A percentile compares a stretch with the other conserved stretches of the same genome.
phyloP scores from a whole-genome alignment of 1,140 invertebrate species.

The honey bee (Apis mellifera) region DNA sequence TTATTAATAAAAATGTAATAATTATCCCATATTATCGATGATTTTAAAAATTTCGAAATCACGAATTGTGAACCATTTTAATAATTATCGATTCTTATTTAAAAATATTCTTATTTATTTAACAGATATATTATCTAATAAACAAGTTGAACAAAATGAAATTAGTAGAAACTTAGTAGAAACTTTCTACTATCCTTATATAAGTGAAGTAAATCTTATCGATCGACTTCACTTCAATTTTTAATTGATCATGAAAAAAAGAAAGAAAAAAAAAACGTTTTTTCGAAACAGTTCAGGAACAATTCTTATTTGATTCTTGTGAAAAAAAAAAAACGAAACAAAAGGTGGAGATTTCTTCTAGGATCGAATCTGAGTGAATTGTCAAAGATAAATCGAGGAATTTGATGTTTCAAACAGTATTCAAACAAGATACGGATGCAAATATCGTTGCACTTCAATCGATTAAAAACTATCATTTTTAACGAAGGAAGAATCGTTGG shows the following conservation, averaged over 20 bases:
- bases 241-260: background rate
- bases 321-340: no score
- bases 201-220: background rate
- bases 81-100: no score
- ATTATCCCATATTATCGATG: no score
- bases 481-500: background rate
- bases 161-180: background rate
- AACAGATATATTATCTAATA: background rate
- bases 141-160: background rate
- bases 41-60: no score
- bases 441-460: background rate
- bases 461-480: background rate
- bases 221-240: background rate
- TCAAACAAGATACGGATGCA: constrained; percentile 9
- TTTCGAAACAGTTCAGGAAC: no score
- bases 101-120: background rate
- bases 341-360: no score
- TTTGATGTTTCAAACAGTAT: constrained; percentile 48
- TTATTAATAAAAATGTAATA: no score
- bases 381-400: background rate
- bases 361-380: background rate
- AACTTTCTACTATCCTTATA: background rate
- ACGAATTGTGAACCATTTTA: no score
- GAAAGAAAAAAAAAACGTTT: background rate
- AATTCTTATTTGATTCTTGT: no score